Base-by-base conservation (phyloP, 1,140 invertebrate genomes). In the Hyles euphorbiae region DNA sequence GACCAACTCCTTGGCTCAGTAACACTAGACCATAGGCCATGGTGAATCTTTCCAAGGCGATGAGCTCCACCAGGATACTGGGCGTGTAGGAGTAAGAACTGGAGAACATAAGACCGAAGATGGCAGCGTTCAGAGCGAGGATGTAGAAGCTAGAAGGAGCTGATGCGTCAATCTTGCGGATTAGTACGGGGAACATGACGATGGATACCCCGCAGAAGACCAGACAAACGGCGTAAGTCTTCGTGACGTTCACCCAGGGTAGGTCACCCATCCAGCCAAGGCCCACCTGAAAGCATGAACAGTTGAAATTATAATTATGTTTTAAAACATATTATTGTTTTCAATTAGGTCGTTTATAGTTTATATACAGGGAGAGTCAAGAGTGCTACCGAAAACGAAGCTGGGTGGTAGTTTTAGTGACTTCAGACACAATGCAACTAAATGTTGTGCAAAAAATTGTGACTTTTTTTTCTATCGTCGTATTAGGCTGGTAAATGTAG, bases 231-330 rank as follows among this genome's bases (percentile, higher is more conserved):
- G 94, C 93, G 80, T 97, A 97, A 1, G 95, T 94, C 70, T 96
- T 93, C 40, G 92, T 94, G 8, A 96, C 93, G 78, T 96, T 95
- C 81, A 96, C 93, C 96, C 95, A 97, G 0, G 94, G 89, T 68
- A 94, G 92, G 85, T 98, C 97, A 3, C 97, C 97, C 44, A 97
- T 91, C 91, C 96, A 97, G 1, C 97, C 97, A 33, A 98, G 91
- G 10, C 93, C 90, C 34, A 98, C 91, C 94, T 97, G 89, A 33
- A 85, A 70, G 60, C 53, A 9, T 33, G 46, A n/a, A 1, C 11
- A 51, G 5, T 5, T 40, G 1, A 36, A 40, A 1, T 8, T 40
- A 1, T 40, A 5, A 5, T 40, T 40, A 40, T 40, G 36, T 40
- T 40, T 5, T 5, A 8, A 40, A 40, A 40, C 5, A 40, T 40